Percentiles rank a stretch among this genome's conserved stretches.
Conservation (phyloP, 2,888 invertebrate genomes). For the Lasioglossum leucozonium region DNA sequence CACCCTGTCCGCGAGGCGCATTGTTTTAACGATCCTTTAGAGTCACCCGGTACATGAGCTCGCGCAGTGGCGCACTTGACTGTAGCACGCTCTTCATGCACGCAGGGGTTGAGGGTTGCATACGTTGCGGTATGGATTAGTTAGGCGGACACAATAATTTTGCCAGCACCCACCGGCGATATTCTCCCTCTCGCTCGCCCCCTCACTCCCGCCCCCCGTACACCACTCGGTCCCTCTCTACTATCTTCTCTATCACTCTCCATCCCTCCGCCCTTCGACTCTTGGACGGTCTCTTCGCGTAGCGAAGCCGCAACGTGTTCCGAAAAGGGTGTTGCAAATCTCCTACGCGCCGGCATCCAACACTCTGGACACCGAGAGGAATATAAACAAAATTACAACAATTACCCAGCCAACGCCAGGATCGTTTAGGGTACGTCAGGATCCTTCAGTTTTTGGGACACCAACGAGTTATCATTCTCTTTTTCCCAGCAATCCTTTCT, state of each 20-base stretch:
- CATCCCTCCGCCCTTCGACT: slow-evolving; percentile 19
- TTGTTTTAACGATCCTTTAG: slow-evolving; percentile 63
- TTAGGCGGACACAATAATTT: slow-evolving; percentile 82
- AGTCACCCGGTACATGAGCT: slow-evolving; percentile 72
- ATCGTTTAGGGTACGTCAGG: no score
- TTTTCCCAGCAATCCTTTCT: no score
- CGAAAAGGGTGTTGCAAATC: slow-evolving; percentile 41
- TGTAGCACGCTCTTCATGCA: slow-evolving; percentile 81
- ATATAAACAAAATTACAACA: slow-evolving; percentile 42
- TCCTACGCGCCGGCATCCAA: slow-evolving; percentile 23
- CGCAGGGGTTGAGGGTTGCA: slow-evolving; percentile 78
- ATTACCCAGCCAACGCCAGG: no score
- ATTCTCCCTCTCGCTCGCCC: slow-evolving; percentile 60
- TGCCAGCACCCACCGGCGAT: slow-evolving; percentile 73
- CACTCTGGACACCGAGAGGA: slow-evolving; percentile 58
- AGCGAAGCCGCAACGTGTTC: slow-evolving; percentile 2
- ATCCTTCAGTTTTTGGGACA: no score
- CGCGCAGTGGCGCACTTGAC: slow-evolving; percentile 79
- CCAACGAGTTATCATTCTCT: no score
- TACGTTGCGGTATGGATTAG: slow-evolving; percentile 83
- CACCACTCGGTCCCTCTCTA: slow-evolving; percentile 6
- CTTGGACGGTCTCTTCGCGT: slow-evolving; percentile 8
- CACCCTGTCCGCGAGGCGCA: slow-evolving; percentile 28
- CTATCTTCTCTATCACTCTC: slow-evolving; percentile 33
- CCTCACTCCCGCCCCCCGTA: slow-evolving; percentile 23